A percentile compares a stretch with the other conserved stretches of the same genome.
Evolutionary conservation across 2,888 invertebrate genomes (phyloP).

Genomic region (Synanthedon formicaeformis): DNA sequence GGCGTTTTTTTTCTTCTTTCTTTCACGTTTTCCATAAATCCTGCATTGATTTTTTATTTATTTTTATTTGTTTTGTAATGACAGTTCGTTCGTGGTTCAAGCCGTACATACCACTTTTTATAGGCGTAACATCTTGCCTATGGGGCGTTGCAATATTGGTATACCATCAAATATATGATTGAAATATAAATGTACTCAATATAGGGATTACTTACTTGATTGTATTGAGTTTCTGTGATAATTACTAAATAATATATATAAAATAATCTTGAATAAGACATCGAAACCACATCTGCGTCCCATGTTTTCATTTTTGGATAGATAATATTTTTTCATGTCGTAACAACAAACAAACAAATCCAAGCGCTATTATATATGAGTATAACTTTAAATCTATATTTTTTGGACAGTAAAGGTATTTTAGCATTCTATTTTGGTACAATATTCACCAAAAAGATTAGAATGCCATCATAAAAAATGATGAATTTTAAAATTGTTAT

Average conservation of each 20-base stretch:
- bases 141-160: conserved; percentile 77
- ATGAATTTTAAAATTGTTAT: too few species aligned
- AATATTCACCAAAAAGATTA: too few species aligned
- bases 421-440: too few species aligned
- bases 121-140: conserved; percentile 90
- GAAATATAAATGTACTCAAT: conserved; percentile 13
- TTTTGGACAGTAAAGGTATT: too few species aligned
- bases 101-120: conserved; percentile 81
- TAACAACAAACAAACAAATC: too few species aligned
- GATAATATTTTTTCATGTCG: too few species aligned
- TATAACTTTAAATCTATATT: too few species aligned
- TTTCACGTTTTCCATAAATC: conserved; percentile 14
- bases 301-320: too few species aligned
- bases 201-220: background rate
- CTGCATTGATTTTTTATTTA: conserved; percentile 35
- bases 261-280: too few species aligned
- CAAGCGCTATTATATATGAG: too few species aligned
- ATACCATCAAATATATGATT: conserved; percentile 54
- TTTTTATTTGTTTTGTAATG: conserved; percentile 9
- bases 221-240: background rate
- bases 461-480: too few species aligned
- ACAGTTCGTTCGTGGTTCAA: conserved; percentile 70
- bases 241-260: background rate
- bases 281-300: too few species aligned
- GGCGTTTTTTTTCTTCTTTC: conserved; percentile 12